Evolutionary conservation across 2,797 vertebrate genomes (phyloP), one percentile per base, ranked within the genome.

Genomic region (Cyclopterus lumpus): DNA sequence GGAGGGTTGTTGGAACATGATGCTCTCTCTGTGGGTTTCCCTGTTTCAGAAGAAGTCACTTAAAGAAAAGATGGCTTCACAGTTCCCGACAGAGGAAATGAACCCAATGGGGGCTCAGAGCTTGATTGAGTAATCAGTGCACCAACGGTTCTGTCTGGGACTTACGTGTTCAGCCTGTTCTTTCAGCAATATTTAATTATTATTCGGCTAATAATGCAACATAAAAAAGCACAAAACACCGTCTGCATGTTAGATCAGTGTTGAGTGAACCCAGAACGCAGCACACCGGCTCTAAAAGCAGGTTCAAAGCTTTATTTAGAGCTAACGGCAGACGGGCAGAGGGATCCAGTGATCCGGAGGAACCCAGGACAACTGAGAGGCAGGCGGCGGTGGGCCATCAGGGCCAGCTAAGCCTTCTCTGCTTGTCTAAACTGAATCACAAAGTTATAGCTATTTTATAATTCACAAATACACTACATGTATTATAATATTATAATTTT

Each of bases 81-180:
- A 53, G 28, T 46, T 61, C 7, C 20, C 76, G 57, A 53, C n/a
- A n/a, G n/a, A 44, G 16, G 20, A 60, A 53, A 69, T 76, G 9
- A 71, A 61, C 24, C 75, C 22, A 46, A 34, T 12, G 22, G 68
- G 40, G 34, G 14, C 58, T 55, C 34, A 48, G 61, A 61, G 69
- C 66, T 54, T 74, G 42, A 73, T 53, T 73, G 44, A 67, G 42
- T 58, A 70, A 66, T 79, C 73, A 59, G 53, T 34, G 15, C 60
- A 36, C 6, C 42, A 9, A n/a, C 30, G 16, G 28, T 30, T 61
- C n/a, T 55, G 28, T 59, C 15, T 61, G 54, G 28, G n/a, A 28
- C 20, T 20, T 46, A 40, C 12, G 1, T 46, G 22, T 18, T 67
- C n/a, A 32, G 36, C 12, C 26, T 55, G 11, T 54, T 79, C 40